phyloP scores from a whole-genome alignment of 2,888 invertebrate species.

The Lasius fuliginosus region DNA sequence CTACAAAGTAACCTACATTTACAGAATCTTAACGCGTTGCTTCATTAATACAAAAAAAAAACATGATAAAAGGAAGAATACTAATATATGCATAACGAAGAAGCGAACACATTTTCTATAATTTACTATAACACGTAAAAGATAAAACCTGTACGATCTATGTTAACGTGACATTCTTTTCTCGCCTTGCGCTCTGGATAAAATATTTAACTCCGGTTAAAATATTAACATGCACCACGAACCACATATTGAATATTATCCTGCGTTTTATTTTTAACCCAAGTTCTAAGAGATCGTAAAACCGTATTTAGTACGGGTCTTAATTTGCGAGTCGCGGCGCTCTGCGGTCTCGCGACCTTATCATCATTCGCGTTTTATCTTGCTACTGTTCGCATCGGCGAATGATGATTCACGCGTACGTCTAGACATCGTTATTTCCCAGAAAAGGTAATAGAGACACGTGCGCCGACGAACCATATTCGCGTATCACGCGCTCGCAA shows the following conservation, averaged over 20 bases:
- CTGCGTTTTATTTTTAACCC: not conserved
- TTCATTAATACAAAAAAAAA: not conserved
- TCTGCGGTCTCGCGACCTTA: not conserved
- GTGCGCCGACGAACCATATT: not conserved
- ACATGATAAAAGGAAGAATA: not conserved
- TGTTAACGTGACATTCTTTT: not conserved
- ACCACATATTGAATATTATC: not conserved
- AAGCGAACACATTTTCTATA: not conserved
- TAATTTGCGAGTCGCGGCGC: not conserved
- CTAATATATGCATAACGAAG: not conserved
- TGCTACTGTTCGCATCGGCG: constrained; percentile 35
- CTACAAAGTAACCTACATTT: not conserved
- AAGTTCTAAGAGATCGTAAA: not conserved
- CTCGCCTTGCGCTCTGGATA: not conserved
- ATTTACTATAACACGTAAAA: not conserved
- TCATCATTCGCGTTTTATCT: constrained; percentile 10
- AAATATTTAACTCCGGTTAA: not conserved
- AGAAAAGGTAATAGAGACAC: constrained; percentile 72
- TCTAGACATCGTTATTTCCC: constrained; percentile 74
- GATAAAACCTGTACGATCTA: not conserved
- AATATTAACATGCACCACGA: not conserved
- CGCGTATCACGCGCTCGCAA: constrained; percentile 18
- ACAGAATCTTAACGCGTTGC: not conserved
- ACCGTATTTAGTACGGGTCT: not conserved
- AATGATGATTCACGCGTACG: constrained; percentile 66